These are phyloP conservation scores for Halictus ligatus DNA, from an alignment of 2,888 invertebrate species.

Conservation along the genomic window DNA sequence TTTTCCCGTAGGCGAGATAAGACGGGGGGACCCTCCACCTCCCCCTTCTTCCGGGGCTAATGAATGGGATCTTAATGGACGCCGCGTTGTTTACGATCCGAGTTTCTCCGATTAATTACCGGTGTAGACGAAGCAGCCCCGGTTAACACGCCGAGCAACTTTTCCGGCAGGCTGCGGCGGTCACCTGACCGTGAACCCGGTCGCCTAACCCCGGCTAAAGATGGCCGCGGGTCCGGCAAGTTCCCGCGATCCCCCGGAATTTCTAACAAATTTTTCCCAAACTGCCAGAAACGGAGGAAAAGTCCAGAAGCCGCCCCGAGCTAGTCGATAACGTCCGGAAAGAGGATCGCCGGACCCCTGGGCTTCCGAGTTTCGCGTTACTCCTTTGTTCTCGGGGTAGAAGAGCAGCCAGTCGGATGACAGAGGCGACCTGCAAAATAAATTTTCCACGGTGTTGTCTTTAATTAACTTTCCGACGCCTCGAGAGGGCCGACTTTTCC, in stretches of 20 bases:
- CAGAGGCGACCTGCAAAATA: background rate
- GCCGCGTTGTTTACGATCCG: constrained; percentile 80
- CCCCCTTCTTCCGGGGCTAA: constrained; percentile 76
- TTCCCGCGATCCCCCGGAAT: constrained; percentile 57
- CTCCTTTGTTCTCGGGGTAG: background rate
- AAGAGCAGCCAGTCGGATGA: background rate
- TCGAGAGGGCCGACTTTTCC: background rate
- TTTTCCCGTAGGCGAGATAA: constrained; percentile 45
- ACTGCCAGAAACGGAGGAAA: constrained; percentile 17
- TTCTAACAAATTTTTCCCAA: constrained; percentile 59
- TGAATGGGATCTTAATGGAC: constrained; percentile 80
- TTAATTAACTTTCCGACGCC: background rate
- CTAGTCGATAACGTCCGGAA: constrained; percentile 1
- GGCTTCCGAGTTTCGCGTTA: background rate
- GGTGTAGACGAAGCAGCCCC: constrained; percentile 57
- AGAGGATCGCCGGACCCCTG: background rate
- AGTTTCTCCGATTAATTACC: constrained; percentile 81
- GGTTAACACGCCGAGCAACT: constrained; percentile 69
- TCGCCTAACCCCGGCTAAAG: background rate
- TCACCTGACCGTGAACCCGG: constrained; percentile 44
- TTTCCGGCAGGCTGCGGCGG: constrained; percentile 60
- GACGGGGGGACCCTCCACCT: constrained; percentile 3
- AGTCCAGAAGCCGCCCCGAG: constrained; percentile 40
- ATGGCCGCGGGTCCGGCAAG: constrained; percentile 46
- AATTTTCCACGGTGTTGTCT: background rate